Base-by-base conservation (phyloP, 2,888 invertebrate genomes). In the Standfussiana lucernea region DNA sequence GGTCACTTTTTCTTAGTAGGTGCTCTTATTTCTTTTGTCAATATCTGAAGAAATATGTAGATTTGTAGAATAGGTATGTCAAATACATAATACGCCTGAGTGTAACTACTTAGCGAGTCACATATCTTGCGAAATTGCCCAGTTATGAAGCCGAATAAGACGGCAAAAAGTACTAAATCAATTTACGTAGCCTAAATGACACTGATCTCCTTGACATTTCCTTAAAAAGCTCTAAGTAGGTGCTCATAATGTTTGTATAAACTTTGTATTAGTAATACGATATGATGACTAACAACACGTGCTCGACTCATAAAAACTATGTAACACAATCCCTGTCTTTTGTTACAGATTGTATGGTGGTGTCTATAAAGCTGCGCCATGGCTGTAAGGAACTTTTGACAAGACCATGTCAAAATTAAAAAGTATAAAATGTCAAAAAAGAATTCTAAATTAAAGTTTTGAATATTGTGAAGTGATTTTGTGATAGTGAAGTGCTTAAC, bases 381-480 rank as follows among this genome's bases (percentile, higher is more conserved):
- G 87, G 56, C 84, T n/a, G 77, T 37, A 72, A 80, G 72, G 28
- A 77, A 80, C 79, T 53, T 59, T 69, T 82, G 75, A 83, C 72
- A 74, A 66, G 70, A 77, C 74, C 75, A 83, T 82, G 72, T 79
- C 80, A 84, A 82, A 75, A 75, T 85, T 87, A 85, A 86, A 89
- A 87, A 89, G 86, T 69, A 85, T 78, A 91, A 90, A 90, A 92
- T 93, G 93, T 83, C 90, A 89, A 91, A 80, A 89, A 92, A 89
- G 86, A 89, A 87, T 90, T 91, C 91, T 50, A 91, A 92, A 86
- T 89, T 88, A 67, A 86, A 84, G 73, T 80, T 86, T 64, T 80
- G 89, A 90, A 89, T 81, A 81, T 82, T 87, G 81, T 89, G 92
- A 83, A 78, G 88, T 88, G 76, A 42, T 11, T 3, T 18, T 35